Evolutionary conservation across 2,113 vertebrate species (phyloP).

Genomic region (Sylvietta virens): DNA sequence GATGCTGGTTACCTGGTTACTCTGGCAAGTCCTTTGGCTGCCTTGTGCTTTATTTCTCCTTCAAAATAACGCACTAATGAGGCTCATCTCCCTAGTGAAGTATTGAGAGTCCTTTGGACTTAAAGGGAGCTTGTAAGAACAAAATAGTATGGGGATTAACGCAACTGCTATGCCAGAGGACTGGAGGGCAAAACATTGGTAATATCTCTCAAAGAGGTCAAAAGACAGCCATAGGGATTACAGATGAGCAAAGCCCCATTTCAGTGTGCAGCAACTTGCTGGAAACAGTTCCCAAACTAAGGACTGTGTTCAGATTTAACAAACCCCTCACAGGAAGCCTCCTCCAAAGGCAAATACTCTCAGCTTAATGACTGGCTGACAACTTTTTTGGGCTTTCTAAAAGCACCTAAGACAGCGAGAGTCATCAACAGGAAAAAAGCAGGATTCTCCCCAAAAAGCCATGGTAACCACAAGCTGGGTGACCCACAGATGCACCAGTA

Average conservation of each 20-base stretch:
- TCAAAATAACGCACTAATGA: neutral
- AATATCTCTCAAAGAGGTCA: neutral
- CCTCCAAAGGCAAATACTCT: conserved; percentile 1
- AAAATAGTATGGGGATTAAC: neutral
- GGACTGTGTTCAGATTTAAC: neutral
- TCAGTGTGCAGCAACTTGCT: neutral
- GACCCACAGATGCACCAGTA: neutral
- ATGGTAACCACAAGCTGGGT: neutral
- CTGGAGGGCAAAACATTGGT: neutral
- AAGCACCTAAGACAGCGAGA: neutral
- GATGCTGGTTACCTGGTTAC: neutral
- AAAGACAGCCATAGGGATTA: neutral
- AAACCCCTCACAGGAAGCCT: neutral
- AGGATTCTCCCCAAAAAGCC: neutral
- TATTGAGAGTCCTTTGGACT: neutral
- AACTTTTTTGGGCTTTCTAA: neutral
- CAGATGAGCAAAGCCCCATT: neutral
- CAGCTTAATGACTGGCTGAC: neutral
- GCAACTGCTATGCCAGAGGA: neutral
- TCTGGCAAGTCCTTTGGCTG: neutral
- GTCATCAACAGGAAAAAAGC: neutral
- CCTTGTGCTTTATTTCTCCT: neutral
- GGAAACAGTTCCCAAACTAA: neutral
- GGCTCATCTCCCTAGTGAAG: neutral
- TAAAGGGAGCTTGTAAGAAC: neutral